Percentiles rank a stretch among this genome's conserved stretches.
These are phyloP conservation scores for Drosophila emarginata DNA, from an alignment of 2,888 invertebrate species.

Conservation along the genomic window DNA sequence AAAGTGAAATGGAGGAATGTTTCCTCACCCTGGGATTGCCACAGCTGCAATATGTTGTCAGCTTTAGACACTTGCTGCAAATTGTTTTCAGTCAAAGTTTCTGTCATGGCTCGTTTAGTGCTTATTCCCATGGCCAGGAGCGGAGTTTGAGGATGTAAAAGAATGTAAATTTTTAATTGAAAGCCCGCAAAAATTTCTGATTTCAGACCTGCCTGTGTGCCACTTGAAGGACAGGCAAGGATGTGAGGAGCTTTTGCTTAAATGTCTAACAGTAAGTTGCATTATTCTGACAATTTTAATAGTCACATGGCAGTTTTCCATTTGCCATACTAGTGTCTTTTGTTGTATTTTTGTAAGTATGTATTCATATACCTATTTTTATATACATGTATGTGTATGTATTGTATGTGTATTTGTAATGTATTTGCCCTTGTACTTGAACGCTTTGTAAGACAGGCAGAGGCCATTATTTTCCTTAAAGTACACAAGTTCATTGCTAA, in stretches of 20 bases:
- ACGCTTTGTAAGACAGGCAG: not conserved
- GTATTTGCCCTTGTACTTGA: constrained; percentile 14
- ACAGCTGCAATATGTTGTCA: not conserved
- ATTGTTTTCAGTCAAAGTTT: constrained; percentile 9
- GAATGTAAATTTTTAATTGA: too few relatives aligned
- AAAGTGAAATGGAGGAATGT: not conserved
- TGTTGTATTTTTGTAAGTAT: not conserved
- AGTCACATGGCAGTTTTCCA: constrained; percentile 11
- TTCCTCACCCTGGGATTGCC: not conserved
- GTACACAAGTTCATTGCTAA: constrained; percentile 13
- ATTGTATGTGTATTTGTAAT: not conserved
- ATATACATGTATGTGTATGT: not conserved
- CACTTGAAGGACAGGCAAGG: constrained; percentile 3
- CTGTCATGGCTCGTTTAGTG: constrained; percentile 9
- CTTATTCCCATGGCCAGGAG: not conserved
- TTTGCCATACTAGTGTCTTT: constrained; percentile 5
- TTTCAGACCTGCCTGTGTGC: not conserved
- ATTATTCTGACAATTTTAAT: constrained; percentile 13
- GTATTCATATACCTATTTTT: not conserved
- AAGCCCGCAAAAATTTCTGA: not conserved
- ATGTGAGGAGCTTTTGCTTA: not conserved
- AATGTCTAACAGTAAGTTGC: constrained; percentile 7
- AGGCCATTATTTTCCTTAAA: constrained; percentile 13
- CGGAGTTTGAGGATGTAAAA: not conserved
- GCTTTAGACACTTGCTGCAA: not conserved